Evolutionary conservation across 2,113 vertebrate species (phyloP).

Genomic region (Bubo blakistoni): DNA sequence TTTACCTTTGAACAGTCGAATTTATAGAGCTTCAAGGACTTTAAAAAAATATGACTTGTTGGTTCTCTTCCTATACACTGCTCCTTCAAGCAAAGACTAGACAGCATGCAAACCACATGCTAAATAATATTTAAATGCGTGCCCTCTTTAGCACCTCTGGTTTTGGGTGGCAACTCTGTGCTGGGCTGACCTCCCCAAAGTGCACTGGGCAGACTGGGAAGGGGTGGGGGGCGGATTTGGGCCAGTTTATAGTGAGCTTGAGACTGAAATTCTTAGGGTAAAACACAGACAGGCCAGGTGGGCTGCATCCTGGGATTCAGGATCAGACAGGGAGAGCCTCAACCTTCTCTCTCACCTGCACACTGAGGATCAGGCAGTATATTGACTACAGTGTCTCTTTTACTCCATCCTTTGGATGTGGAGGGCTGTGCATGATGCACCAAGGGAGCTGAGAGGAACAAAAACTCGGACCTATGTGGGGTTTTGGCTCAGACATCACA

Average conservation of each 20-base stretch:
- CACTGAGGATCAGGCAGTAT: background rate
- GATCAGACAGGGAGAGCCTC: background rate
- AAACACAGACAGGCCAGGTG: background rate
- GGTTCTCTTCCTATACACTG: background rate
- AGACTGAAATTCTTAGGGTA: background rate
- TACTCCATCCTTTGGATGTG: background rate
- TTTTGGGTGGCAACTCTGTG: background rate
- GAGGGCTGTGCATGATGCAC: background rate
- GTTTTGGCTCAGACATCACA: background rate
- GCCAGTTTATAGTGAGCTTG: background rate
- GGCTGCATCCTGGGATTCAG: background rate
- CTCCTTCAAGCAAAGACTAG: background rate
- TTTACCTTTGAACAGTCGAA: background rate
- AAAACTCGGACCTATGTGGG: fast-evolving
- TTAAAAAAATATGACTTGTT: background rate
- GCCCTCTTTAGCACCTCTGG: background rate
- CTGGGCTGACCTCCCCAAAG: background rate
- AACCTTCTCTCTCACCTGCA: background rate
- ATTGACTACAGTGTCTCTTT: background rate
- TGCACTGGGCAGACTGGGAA: background rate
- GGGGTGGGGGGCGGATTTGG: background rate
- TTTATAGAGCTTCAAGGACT: background rate
- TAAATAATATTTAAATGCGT: background rate
- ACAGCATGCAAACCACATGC: background rate
- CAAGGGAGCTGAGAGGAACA: background rate